phyloP scores from a whole-genome alignment of 2,113 vertebrate species.

The Zapornia atra region DNA sequence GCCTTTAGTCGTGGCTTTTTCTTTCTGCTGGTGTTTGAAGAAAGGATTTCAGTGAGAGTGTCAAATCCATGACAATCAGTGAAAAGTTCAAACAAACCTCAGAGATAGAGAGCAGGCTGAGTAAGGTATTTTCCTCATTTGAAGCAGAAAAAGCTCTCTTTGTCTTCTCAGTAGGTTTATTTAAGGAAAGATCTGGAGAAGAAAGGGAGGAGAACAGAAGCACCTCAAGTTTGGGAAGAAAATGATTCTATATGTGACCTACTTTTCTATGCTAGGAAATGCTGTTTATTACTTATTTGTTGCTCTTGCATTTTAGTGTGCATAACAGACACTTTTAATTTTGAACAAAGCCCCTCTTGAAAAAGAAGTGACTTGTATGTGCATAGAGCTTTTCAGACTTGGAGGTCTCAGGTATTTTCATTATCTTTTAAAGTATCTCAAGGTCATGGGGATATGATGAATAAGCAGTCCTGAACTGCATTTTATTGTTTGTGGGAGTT shows the following conservation, averaged over 20 bases:
- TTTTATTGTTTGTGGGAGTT: not conserved
- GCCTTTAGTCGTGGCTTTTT: not conserved
- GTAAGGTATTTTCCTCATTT: not conserved
- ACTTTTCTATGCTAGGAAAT: not conserved
- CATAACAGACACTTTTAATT: not conserved
- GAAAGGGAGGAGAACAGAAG: not conserved
- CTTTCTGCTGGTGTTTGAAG: not conserved
- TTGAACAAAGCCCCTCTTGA: not conserved
- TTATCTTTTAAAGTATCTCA: not conserved
- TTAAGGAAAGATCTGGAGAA: not conserved
- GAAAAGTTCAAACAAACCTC: not conserved
- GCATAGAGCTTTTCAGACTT: not conserved
- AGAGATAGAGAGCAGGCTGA: not conserved
- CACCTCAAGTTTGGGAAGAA: not conserved
- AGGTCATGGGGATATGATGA: not conserved
- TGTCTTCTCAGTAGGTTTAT: not conserved
- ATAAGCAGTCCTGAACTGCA: not conserved
- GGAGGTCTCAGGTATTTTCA: conserved; percentile 18
- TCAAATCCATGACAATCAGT: not conserved
- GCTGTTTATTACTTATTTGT: not conserved
- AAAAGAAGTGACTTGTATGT: not conserved
- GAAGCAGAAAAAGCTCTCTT: not conserved
- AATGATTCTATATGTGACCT: not conserved
- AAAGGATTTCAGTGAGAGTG: not conserved
- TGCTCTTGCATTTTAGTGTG: not conserved